Evolutionary conservation across 2,113 vertebrate genomes (phyloP).

Genomic region (Atlantisia rogersi): DNA sequence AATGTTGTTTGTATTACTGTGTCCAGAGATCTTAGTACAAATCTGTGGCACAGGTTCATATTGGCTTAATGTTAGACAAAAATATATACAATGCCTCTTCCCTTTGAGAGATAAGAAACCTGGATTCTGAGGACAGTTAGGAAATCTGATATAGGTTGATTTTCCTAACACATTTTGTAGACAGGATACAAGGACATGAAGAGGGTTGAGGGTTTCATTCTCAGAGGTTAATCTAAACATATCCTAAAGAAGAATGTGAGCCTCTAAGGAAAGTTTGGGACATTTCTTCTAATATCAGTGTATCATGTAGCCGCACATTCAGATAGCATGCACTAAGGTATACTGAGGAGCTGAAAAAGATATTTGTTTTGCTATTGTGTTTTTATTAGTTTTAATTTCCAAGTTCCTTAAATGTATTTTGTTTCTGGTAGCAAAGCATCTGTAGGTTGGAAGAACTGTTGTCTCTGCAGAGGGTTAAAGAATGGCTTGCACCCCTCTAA

Average conservation of each 20-base stretch:
- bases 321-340: accelerated
- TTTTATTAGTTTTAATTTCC: not conserved
- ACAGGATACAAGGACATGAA: not conserved
- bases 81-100: not conserved
- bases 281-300: not conserved
- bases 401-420: not conserved
- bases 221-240: not conserved
- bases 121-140: not conserved
- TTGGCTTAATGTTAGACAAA: not conserved
- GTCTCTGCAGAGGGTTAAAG: not conserved
- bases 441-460: not conserved
- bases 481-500: not conserved
- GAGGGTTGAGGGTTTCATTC: not conserved
- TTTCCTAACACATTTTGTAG: not conserved
- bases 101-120: not conserved
- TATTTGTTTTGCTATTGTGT: not conserved
- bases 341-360: not conserved
- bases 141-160: not conserved
- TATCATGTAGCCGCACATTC: not conserved
- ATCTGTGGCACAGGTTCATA: not conserved
- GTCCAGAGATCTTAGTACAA: not conserved
- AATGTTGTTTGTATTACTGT: not conserved
- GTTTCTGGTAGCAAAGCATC: not conserved
- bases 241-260: not conserved
- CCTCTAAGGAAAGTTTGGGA: not conserved